Base-by-base conservation (phyloP, 2,888 invertebrate genomes). In the Margaritifera margaritifera region DNA sequence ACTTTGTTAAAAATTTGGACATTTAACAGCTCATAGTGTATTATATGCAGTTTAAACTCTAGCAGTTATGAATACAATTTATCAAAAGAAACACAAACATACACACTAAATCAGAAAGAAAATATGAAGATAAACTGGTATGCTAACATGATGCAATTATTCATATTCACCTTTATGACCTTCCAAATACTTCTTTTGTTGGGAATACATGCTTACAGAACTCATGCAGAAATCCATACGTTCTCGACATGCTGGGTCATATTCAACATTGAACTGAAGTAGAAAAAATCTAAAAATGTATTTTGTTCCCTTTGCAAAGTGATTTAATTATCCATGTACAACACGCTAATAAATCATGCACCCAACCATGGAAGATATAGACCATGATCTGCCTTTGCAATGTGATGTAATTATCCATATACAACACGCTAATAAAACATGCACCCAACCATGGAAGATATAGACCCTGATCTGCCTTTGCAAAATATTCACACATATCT, bases 141-240 rank as follows among this genome's bases (percentile, higher is more conserved):
- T 42, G 42, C 42, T 42, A 42, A 1, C 15, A 42, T 11, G 42
- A 42, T 42, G 42, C 42, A 42, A 42, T 11, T 42, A 42, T 42
- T 42, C 42, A 42, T 42, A 42, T 57, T 79, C 86, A 91, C 94
- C 93, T 90, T 92, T 92, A 83, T 93, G 93, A 20, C 92, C 91
- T 74, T 93, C 92, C 80, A 97, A 91, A 86, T 94, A 94, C 84
- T 95, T 94, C 83, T 95, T 93, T 15, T 95, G 95, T 90, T 96
- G 95, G 27, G 94, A 94, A 90, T 97, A 97, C 69, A 95, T 93
- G 85, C 95, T 94, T 63, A 97, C 92, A 62, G 96, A 91, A 79
- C 95, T 94, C 78, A 96, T 91, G 90, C 97, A 96, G 58, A 94
- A 93, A 89, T 95, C 95, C 54, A 96, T 92, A 66, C 96, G 90